Conservation (phyloP, 2,113 vertebrate genomes). For the Dunckerocampus dactyliophorus region DNA sequence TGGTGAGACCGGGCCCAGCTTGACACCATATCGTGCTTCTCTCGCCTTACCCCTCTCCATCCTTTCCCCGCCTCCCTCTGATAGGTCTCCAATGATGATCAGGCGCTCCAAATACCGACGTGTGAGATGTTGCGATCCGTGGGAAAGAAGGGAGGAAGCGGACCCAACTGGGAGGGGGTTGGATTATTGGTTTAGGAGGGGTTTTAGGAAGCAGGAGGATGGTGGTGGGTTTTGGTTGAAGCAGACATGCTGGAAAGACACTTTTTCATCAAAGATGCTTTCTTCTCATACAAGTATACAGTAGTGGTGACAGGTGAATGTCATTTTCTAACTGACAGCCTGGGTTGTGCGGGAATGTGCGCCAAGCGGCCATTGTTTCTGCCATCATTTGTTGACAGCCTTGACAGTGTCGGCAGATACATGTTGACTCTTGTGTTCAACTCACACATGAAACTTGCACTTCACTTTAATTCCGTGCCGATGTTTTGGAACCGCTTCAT, state of each 20-base stretch:
- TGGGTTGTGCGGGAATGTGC: not conserved
- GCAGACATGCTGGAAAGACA: not conserved
- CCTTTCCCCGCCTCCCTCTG: conserved; percentile 8
- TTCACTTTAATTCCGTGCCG: no score
- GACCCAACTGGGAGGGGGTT: conserved; percentile 44
- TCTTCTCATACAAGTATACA: no score
- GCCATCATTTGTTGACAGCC: not conserved
- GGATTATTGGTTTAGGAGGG: conserved; percentile 64
- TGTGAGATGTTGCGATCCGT: conserved; percentile 56
- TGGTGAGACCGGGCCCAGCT: conserved; percentile 52
- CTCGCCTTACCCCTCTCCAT: conserved; percentile 1
- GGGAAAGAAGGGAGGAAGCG: conserved; percentile 58
- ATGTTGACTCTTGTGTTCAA: no score
- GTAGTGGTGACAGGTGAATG: not conserved
- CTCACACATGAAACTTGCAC: no score
- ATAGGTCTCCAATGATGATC: conserved; percentile 58
- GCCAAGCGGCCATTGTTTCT: not conserved
- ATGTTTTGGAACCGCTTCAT: no score
- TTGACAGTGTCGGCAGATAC: not conserved
- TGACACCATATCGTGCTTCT: conserved; percentile 34
- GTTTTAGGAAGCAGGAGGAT: not conserved
- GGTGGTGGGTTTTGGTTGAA: not conserved
- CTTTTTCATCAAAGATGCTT: not conserved
- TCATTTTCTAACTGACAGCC: not conserved
- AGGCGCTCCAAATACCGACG: conserved; percentile 58